Base-by-base conservation (phyloP, 2,113 vertebrate genomes). In the Danio rerio region DNA sequence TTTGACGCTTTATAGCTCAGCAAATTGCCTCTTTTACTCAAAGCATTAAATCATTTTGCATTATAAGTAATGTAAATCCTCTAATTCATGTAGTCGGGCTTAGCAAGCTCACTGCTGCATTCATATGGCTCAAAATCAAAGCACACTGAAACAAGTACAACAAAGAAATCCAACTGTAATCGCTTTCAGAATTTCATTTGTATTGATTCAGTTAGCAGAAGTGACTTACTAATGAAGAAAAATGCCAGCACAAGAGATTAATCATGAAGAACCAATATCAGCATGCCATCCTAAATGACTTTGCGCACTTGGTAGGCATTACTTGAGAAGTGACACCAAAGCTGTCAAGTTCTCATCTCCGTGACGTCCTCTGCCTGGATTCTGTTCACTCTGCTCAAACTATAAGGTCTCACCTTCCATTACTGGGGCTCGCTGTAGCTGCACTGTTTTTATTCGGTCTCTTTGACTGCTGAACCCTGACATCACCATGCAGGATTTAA, bases 351-450 rank as follows among this genome's bases (percentile, higher is more conserved):
- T 15, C 85, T 91, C 87, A 87, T 87, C 75, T 61, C 83, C 85
- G 79, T n/a, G 47, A 8, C 7, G 13, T 53, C 61, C 40, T 20
- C 3, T 40, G 31, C 16, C 18, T 53, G 61, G 49, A 1, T 52
- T 45, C 75, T 86, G 84, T 83, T 85, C 86, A 81, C 78, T 71
- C 10, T 55, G 56, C 55, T 78, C 81, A 89, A 90, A 86, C 20
- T 21, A 21, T 42, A 78, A 74, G 61, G 55, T 84, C 70, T 83
- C 81, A 77, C 82, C 83, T 87, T 81, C 84, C 66, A 85, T 89
- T 85, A 86, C 81, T 49, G 21, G 10, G 84, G 78, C 82, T 73
- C 74, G 1, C 31, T 18, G 58, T 18, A 55, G 21, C 80, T 69
- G 65, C 5, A 56, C 21, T 21, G 53, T 42, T 20, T 49, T 72